Percentiles rank a stretch among this genome's conserved stretches.
These are phyloP conservation scores for Pantala flavescens DNA, from an alignment of 1,140 invertebrate genomes.

Conservation along the genomic window DNA sequence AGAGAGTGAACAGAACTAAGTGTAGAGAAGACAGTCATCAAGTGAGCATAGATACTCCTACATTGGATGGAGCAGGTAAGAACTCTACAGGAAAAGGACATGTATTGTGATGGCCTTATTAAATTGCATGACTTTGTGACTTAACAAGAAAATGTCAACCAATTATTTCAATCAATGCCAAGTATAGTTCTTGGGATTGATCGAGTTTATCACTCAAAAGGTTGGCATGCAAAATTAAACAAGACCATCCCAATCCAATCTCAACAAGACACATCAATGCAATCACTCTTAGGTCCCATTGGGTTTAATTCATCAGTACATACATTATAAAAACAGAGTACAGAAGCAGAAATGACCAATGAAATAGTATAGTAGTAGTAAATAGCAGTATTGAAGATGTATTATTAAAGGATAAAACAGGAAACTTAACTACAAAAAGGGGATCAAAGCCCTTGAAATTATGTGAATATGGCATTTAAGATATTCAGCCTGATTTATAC, in stretches of 20 bases:
- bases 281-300: slow-evolving; percentile 9
- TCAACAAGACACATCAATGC: slow-evolving; percentile 5
- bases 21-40: slow-evolving; percentile 5
- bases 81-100: neutral
- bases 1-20: neutral
- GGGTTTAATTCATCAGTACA: slow-evolving; percentile 9
- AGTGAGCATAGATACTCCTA: neutral
- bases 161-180: too few relatives aligned
- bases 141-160: too few relatives aligned
- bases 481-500: neutral
- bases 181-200: too few relatives aligned
- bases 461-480: neutral
- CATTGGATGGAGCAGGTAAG: neutral
- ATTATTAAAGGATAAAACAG: neutral
- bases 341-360: slow-evolving; percentile 9
- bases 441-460: neutral
- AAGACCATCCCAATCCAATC: slow-evolving; percentile 2
- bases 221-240: neutral
- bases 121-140: too few relatives aligned
- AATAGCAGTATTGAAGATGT: slow-evolving; percentile 7
- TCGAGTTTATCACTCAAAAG: too few relatives aligned
- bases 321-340: slow-evolving; percentile 10
- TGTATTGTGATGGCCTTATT: neutral
- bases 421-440: slow-evolving; percentile 3
- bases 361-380: slow-evolving; percentile 7